phyloP scores from a whole-genome alignment of 2,888 invertebrate genomes.

The Eurytoma adleriae region DNA sequence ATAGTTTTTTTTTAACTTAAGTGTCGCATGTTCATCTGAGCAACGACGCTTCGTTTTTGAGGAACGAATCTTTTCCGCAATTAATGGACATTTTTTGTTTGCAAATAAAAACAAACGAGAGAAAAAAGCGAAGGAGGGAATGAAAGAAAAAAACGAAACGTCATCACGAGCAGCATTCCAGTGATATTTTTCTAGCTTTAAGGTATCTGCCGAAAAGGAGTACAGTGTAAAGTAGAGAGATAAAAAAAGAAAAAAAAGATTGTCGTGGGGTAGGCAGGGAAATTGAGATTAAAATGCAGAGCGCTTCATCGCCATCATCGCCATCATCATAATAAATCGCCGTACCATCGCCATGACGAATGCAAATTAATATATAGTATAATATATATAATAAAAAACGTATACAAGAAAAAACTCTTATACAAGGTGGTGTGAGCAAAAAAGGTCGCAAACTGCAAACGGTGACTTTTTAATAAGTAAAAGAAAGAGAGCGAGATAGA shows the following conservation, averaged over 20 bases:
- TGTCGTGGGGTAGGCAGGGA: conserved; percentile 10
- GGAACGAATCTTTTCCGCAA: not conserved
- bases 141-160: conserved; percentile 66
- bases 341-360: conserved; percentile 62
- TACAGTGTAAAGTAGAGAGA: conserved; percentile 7
- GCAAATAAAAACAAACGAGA: not conserved
- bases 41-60: conserved; percentile 51
- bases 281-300: conserved; percentile 42
- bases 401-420: conserved; percentile 47
- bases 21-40: conserved; percentile 47
- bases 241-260: conserved; percentile 10
- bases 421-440: conserved; percentile 47
- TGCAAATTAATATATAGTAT: conserved; percentile 64
- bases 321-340: conserved; percentile 59
- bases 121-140: not conserved
- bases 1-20: conserved; percentile 17
- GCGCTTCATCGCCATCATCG: conserved; percentile 58
- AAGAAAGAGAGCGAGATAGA: conserved; percentile 58
- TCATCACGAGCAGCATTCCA: conserved; percentile 65
- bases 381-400: conserved; percentile 58
- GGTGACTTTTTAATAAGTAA: conserved; percentile 55
- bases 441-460: conserved; percentile 51
- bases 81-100: not conserved
- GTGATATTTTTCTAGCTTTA: conserved; percentile 52
- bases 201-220: conserved; percentile 41